Evolutionary conservation across 2,113 vertebrate genomes (phyloP), one percentile per base, ranked within the genome.

Genomic region (Cyanoliseus patagonus): DNA sequence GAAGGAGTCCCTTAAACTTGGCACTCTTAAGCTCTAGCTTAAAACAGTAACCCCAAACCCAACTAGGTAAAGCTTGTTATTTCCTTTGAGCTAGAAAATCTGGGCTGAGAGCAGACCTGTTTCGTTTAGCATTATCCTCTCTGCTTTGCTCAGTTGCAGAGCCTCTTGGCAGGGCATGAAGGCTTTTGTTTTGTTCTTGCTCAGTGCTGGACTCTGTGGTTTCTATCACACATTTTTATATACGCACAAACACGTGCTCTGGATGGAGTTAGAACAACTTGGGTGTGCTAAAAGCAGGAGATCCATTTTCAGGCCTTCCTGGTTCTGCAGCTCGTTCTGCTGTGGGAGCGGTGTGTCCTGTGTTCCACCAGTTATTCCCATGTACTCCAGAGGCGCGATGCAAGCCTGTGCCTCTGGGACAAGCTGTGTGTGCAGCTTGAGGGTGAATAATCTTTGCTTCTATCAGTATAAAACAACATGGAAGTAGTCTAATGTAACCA

Each of bases 131-230:
- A 2, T 83, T 53, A 51, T 83, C 20, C 22, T 88, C 86, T 94
- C 92, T 94, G 66, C 86, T 76, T 49, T 24, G 82, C 61, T 89
- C 77, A 94, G 86, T 88, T 86, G 69, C 73, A 44, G 44, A 69
- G 37, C 7, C 33, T 86, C n/a, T 37, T 93, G 95, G 80, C 83
- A 46, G 52, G 59, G 77, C 17, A 17, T 15, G 49, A 87, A 79
- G 86, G 27, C 1, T 5, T 81, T 91, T 75, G 69, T 84, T 94
- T 72, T 78, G 69, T 59, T 90, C 55, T 64, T 31, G 17, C 19
- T 77, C 76, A 41, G 63, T 77, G 2, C 59, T 41, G 79, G 51
- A 12, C 75, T 57, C 68, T 63, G 6, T n/a, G 42, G 16, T 89
- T 68, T 85, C 4, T 44, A 62, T 31, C 53, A 49, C 66, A 17